These are phyloP conservation scores for Pitangus sulphuratus DNA, from an alignment of 2,797 vertebrate genomes.

Conservation along the genomic window DNA sequence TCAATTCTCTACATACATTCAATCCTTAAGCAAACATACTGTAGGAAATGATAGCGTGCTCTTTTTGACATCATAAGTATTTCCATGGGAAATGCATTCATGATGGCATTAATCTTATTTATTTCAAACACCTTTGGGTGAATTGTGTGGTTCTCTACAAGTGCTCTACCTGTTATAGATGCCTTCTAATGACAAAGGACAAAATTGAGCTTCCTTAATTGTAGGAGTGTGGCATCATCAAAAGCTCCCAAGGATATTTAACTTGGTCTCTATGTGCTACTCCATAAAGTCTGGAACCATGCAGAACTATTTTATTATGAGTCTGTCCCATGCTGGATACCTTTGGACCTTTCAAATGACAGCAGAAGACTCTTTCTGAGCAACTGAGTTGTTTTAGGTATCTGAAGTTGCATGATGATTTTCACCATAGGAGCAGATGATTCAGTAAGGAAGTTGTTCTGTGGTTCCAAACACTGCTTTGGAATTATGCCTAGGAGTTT, in stretches of 20 bases:
- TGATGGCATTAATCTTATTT: background rate
- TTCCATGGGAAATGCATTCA: background rate
- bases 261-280: background rate
- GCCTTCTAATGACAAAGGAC: background rate
- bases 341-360: background rate
- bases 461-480: background rate
- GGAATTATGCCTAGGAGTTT: background rate
- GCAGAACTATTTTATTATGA: background rate
- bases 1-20: background rate
- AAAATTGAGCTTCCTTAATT: background rate
- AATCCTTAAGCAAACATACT: background rate
- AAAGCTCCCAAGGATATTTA: background rate
- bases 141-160: background rate
- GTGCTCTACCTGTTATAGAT: accelerated
- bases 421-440: background rate
- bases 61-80: background rate
- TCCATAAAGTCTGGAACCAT: background rate
- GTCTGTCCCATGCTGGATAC: background rate
- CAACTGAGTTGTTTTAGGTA: background rate
- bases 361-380: background rate
- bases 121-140: background rate
- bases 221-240: background rate
- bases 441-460: background rate
- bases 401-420: background rate
- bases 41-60: background rate